phyloP scores from a whole-genome alignment of 2,797 vertebrate species.

The Sitta carolinensis region DNA sequence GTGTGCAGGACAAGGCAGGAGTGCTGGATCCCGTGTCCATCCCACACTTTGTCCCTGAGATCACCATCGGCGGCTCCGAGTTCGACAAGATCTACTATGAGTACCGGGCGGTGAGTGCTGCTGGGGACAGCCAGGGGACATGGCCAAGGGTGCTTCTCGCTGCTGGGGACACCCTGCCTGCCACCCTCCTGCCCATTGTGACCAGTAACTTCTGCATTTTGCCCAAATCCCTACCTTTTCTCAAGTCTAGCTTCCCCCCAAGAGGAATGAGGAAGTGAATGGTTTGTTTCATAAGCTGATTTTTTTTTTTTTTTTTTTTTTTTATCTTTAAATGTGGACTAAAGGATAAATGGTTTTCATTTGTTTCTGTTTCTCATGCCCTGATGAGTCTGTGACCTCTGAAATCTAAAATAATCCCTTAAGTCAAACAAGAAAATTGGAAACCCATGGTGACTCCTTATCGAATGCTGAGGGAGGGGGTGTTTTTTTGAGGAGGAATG shows the following conservation, averaged over 20 bases:
- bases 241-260: background rate
- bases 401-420: conserved; percentile 43
- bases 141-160: background rate
- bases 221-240: background rate
- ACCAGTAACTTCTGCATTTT: background rate
- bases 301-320: background rate
- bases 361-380: conserved; percentile 19
- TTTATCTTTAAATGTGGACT: background rate
- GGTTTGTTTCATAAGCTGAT: background rate
- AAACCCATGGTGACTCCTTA: background rate
- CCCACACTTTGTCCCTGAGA: conserved; percentile 85
- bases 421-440: conserved; percentile 26
- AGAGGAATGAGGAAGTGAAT: background rate
- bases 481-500: background rate
- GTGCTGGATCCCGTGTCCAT: conserved; percentile 75
- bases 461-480: background rate
- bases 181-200: fast-evolving
- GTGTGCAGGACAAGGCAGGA: conserved; percentile 82
- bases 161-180: background rate
- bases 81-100: conserved; percentile 74
- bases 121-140: background rate
- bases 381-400: conserved; percentile 26
- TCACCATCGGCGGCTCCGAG: conserved; percentile 85
- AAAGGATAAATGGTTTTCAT: conserved; percentile 18
- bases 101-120: conserved; percentile 78